phyloP scores from a whole-genome alignment of 2,797 vertebrate genomes.

The Zenarchopterus dispar region DNA sequence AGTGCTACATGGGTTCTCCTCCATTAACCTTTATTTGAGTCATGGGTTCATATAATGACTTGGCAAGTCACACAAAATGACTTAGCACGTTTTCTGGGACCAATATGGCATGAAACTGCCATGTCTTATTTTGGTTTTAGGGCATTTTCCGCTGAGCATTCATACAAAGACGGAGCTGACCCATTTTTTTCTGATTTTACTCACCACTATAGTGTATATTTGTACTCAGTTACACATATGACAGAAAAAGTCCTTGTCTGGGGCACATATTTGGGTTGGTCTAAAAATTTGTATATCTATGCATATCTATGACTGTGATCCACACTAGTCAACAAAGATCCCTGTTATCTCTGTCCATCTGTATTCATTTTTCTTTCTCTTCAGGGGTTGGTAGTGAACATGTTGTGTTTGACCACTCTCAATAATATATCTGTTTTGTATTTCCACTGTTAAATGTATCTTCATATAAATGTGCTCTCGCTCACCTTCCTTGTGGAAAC shows the following conservation, averaged over 20 bases:
- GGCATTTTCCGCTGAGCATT: slow-evolving; percentile 75
- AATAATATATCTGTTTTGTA: background rate
- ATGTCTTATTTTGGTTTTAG: slow-evolving; percentile 69
- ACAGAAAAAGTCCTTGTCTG: slow-evolving; percentile 32
- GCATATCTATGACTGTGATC: too few relatives aligned
- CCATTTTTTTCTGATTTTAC: slow-evolving; percentile 65
- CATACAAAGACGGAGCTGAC: slow-evolving; percentile 65
- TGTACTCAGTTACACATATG: slow-evolving; percentile 20
- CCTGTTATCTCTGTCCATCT: too few relatives aligned
- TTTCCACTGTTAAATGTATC: background rate
- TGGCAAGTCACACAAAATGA: slow-evolving; percentile 63
- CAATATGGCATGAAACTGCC: slow-evolving; percentile 65
- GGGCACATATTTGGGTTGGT: slow-evolving; percentile 12
- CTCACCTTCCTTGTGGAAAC: background rate
- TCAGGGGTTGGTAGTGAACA: too few relatives aligned
- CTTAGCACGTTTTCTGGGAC: slow-evolving; percentile 65
- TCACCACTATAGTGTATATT: slow-evolving; percentile 31
- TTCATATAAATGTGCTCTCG: background rate
- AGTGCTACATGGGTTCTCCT: slow-evolving; percentile 52
- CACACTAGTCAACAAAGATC: too few relatives aligned
- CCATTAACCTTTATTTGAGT: slow-evolving; percentile 62
- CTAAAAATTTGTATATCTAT: slow-evolving; percentile 6
- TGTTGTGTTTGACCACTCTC: background rate
- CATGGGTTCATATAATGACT: slow-evolving; percentile 69
- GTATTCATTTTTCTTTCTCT: too few relatives aligned